Conservation (phyloP, 1,140 invertebrate genomes). For the Monochamus saltuarius region DNA sequence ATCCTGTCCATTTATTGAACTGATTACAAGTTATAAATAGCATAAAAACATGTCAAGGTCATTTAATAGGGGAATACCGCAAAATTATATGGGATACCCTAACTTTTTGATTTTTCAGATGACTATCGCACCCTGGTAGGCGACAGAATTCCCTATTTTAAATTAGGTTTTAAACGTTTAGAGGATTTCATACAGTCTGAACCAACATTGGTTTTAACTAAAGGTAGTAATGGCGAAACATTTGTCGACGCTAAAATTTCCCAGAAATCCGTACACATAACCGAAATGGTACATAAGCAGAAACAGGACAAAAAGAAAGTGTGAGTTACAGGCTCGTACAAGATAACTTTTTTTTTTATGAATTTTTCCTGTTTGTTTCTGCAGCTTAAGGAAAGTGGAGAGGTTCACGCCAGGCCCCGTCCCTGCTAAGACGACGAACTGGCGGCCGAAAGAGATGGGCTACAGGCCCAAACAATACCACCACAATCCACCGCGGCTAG, state of each 20-base stretch:
- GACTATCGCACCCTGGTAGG: constrained; percentile 62
- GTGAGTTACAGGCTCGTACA: constrained; percentile 13
- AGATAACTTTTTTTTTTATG: too few species aligned
- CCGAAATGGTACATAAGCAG: constrained; percentile 59
- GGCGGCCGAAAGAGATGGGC: constrained; percentile 29
- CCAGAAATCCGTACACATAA: constrained; percentile 60
- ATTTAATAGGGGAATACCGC: background rate
- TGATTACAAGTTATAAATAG: constrained; percentile 6
- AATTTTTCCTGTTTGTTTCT: background rate
- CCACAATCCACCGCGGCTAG: constrained; percentile 20
- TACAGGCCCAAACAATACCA: constrained; percentile 10
- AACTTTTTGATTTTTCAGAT: constrained; percentile 38
- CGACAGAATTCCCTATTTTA: constrained; percentile 59
- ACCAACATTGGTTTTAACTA: constrained; percentile 54
- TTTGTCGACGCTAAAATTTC: constrained; percentile 58
- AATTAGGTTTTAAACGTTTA: constrained; percentile 58
- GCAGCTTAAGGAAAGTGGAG: constrained; percentile 1
- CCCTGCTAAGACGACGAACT: constrained; percentile 12
- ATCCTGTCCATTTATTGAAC: background rate
- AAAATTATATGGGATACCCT: background rate
- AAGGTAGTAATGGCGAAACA: constrained; percentile 51
- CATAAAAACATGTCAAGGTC: constrained; percentile 3
- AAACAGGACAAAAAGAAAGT: constrained; percentile 50
- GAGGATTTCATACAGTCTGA: constrained; percentile 58
- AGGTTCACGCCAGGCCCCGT: background rate